Base-by-base conservation (phyloP, 2,888 invertebrate species). In the Sinohyriopsis cumingii region DNA sequence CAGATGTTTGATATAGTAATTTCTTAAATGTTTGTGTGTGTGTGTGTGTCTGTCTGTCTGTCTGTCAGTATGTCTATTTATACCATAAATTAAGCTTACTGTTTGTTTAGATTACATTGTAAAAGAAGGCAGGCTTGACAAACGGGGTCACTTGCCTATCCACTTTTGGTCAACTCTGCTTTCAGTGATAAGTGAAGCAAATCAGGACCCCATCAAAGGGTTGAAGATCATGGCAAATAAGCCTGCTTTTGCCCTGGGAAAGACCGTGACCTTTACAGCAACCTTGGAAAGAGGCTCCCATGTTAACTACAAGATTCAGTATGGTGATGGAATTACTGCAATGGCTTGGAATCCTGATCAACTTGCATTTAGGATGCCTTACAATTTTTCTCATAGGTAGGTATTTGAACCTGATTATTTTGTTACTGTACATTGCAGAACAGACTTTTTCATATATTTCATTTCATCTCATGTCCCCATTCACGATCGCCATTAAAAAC, bases 221-320 rank as follows among this genome's bases (percentile, higher is more conserved):
- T 24, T 80, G 9, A 59, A 33, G 19, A 22, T 82, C 19, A 57
- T 24, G 12, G 68, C 69, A n/a, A 33, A 65, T 5, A 22, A 69
- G 28, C 53, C 33, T 18, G 74, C 72, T 19, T 76, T 73, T 59
- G 57, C 68, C 57, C 70, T 71, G n/a, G 73, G 65, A 24, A 71
- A 77, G 59, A 54, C 65, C 22, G 74, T 75, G 54, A 64, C 60
- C 15, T 67, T 78, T n/a, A 67, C 69, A 3, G 64, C 82, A 5
- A 33, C 65, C 22, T 59, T 81, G 60, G 67, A 59, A 19, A 69
- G 79, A 55, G 83, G 83, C 1, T 84, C 83, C 6, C 81, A 84
- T 68, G 78, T 82, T 25, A 65, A 71, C 22, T 82, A 75, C 62
- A 60, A 28, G 19, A 63, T 81, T 20, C 55, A 71, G 15, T 82